A percentile compares a stretch with the other conserved stretches of the same genome.
Conservation (phyloP, 2,888 invertebrate genomes). For the Silvanus unidentatus region DNA sequence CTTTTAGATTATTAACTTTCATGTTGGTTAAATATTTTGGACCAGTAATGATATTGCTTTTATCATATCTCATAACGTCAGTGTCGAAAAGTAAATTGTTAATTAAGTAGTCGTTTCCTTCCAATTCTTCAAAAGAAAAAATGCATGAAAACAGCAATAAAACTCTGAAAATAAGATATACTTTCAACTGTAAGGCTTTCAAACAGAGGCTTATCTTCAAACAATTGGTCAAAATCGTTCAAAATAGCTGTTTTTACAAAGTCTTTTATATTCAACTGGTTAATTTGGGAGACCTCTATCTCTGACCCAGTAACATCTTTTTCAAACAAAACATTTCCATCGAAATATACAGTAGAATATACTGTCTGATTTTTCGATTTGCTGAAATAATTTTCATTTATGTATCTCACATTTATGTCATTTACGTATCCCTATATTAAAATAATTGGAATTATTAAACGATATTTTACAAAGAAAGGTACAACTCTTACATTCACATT, state of each 20-base stretch:
- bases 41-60: constrained; percentile 45
- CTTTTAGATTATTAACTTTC: constrained; percentile 40
- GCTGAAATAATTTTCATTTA: constrained; percentile 51
- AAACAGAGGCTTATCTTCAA: constrained; percentile 36
- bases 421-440: constrained; percentile 49
- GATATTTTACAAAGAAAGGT: too few species aligned
- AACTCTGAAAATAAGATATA: constrained; percentile 16
- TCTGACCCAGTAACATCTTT: constrained; percentile 36
- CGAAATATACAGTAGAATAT: constrained; percentile 43
- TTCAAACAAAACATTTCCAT: constrained; percentile 40
- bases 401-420: constrained; percentile 44
- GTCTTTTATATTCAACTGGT: constrained; percentile 42
- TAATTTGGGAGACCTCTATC: constrained; percentile 33
- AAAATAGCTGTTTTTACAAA: constrained; percentile 45
- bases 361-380: constrained; percentile 48
- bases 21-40: constrained; percentile 43
- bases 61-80: constrained; percentile 49
- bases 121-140: too few species aligned
- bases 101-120: constrained; percentile 38
- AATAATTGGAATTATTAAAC: too few species aligned
- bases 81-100: constrained; percentile 50
- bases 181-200: constrained; percentile 29
- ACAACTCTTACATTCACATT: constrained; percentile 38
- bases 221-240: constrained; percentile 43
- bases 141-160: background rate